Evolutionary conservation across 2,888 invertebrate genomes (phyloP), one percentile per base, ranked within the genome.

Genomic region (Anoplius nigerrimus): DNA sequence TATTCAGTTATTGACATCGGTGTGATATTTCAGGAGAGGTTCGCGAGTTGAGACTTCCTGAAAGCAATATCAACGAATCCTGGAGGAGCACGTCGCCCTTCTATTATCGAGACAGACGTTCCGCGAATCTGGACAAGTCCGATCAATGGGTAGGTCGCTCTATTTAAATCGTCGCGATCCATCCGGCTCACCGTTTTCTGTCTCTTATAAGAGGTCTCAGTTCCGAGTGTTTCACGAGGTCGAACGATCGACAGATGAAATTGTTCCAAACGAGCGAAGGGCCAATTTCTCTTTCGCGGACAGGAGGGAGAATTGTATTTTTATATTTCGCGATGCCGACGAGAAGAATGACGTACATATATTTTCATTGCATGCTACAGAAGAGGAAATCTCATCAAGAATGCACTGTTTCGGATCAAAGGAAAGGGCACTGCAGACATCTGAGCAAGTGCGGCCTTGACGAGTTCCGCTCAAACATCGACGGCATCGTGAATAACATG

Each of bases 341-440:
- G n/a, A n/a, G n/a, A n/a, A n/a, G n/a, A n/a, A n/a, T n/a, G n/a
- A n/a, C n/a, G n/a, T n/a, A n/a, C n/a, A n/a, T n/a, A n/a, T n/a
- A 27, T 27, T 34, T 34, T 11, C 34, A 11, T 11, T 1, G 5
- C n/a, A 16, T 54, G 2, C 46, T 55, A 11, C 13, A 63, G 56
- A 90, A 91, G 16, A 92, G 93, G 80, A 90, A 91, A 80, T 89
- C 91, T 4, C 92, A 91, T 81, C 92, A 93, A 78, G 89, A 90
- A 18, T 93, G 90, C 86, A 90, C 87, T 83, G 94, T 87, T 64
- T 90, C 92, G 0, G 88, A 90, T 48, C 93, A 93, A 46, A 90
- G 90, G 58, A 83, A 89, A 11, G 95, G 95, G 0, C 92, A 92
- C 77, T 95, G 95, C 87, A 91, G 93, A 56, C 93, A 93, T 70